Percentiles rank a stretch among this genome's conserved stretches.
These are phyloP conservation scores for Crossocerus cetratus DNA, from an alignment of 2,888 invertebrate genomes.

Conservation along the genomic window DNA sequence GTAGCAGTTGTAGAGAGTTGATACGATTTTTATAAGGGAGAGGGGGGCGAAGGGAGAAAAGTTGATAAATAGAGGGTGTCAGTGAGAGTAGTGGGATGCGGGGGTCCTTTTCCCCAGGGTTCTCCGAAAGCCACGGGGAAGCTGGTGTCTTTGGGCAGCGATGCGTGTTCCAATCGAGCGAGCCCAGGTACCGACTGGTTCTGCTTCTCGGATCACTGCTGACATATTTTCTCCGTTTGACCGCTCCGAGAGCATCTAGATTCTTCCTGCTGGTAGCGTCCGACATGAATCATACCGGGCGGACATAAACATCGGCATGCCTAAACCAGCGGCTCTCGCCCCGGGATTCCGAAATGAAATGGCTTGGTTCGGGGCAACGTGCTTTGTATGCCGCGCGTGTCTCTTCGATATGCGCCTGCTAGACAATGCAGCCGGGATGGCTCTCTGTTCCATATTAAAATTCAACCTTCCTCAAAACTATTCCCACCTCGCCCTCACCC, in stretches of 20 bases:
- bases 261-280: slow-evolving; percentile 37
- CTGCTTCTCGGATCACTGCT: slow-evolving; percentile 46
- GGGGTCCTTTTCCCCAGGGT: neutral
- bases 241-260: slow-evolving; percentile 20
- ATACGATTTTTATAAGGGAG: no score
- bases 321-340: slow-evolving; percentile 21
- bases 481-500: no score
- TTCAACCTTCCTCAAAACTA: neutral
- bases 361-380: slow-evolving; percentile 8
- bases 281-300: slow-evolving; percentile 52
- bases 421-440: no score
- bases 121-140: slow-evolving; percentile 28
- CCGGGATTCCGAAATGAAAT: slow-evolving; percentile 24
- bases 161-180: slow-evolving; percentile 25
- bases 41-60: neutral
- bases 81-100: neutral
- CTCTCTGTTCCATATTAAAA: slow-evolving; percentile 10
- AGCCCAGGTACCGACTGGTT: slow-evolving; percentile 39
- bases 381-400: slow-evolving; percentile 26
- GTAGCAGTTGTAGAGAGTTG: no score
- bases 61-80: neutral
- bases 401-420: slow-evolving; percentile 24
- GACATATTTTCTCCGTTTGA: slow-evolving; percentile 44
- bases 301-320: slow-evolving; percentile 49
- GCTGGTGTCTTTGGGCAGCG: slow-evolving; percentile 25